Conservation (phyloP, 2,797 vertebrate species). For the Tenualosa thibaudeaui region DNA sequence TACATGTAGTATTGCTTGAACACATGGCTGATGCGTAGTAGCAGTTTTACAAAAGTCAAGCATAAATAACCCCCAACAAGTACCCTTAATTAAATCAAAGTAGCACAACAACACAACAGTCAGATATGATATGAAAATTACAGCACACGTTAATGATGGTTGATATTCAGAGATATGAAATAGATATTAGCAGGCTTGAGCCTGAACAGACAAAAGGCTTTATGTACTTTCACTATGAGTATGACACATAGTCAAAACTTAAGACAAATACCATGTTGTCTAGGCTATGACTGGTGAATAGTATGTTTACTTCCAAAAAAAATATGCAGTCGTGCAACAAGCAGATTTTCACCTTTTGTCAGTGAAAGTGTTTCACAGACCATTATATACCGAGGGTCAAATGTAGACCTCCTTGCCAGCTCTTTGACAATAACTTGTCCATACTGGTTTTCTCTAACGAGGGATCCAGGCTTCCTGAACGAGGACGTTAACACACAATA, state of each 20-base stretch:
- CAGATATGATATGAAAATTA: too few relatives aligned
- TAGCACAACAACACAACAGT: too few relatives aligned
- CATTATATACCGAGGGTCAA: neutral
- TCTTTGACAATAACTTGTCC: constrained; percentile 23
- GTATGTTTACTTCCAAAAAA: neutral
- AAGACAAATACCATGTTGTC: neutral
- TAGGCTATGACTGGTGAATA: neutral
- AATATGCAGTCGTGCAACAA: neutral
- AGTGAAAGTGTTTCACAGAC: neutral
- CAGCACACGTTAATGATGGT: too few relatives aligned
- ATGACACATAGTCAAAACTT: too few relatives aligned
- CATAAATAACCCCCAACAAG: too few relatives aligned
- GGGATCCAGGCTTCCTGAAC: constrained; percentile 16
- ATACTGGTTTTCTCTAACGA: constrained; percentile 13
- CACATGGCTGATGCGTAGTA: neutral
- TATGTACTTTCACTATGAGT: too few relatives aligned
- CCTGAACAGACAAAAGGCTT: too few relatives aligned
- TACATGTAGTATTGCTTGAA: neutral
- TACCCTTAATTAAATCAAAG: too few relatives aligned
- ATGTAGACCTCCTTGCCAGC: neutral
- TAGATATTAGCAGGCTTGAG: too few relatives aligned
- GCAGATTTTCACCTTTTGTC: neutral
- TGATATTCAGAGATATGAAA: too few relatives aligned
- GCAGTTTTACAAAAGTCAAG: neutral
- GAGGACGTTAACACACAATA: neutral